phyloP scores from a whole-genome alignment of 2,888 invertebrate species.

The Pandemis cinnamomeana region DNA sequence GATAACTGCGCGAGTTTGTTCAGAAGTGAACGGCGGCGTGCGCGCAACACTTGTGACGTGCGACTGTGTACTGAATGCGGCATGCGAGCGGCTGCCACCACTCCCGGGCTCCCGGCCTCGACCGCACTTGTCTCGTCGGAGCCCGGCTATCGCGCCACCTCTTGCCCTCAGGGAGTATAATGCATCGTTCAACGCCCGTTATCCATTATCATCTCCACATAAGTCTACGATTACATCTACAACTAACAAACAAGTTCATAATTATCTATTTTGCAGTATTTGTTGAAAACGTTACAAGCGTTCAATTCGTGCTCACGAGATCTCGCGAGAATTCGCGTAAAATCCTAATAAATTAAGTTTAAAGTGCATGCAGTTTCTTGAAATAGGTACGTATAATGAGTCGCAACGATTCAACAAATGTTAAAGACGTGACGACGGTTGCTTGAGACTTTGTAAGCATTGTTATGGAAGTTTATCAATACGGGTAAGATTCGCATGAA shows the following conservation, averaged over 20 bases:
- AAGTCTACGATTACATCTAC: constrained; percentile 12
- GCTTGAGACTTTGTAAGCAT: constrained; percentile 36
- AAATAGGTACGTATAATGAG: constrained; percentile 7
- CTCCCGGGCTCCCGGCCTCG: constrained; percentile 79
- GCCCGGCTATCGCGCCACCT: constrained; percentile 74
- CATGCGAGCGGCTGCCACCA: constrained; percentile 70
- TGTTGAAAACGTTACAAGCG: background rate
- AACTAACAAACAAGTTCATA: constrained; percentile 22
- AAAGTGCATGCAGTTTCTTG: constrained; percentile 7
- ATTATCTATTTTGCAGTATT: background rate
- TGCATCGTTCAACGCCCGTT: constrained; percentile 70
- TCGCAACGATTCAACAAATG: constrained; percentile 45
- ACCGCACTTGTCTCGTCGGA: constrained; percentile 61
- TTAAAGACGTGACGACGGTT: constrained; percentile 52
- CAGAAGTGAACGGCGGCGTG: constrained; percentile 69
- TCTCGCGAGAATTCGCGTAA: background rate
- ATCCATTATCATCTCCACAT: constrained; percentile 63
- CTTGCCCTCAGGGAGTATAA: constrained; percentile 75
- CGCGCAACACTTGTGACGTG: constrained; percentile 80
- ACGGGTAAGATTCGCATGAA: constrained; percentile 48
- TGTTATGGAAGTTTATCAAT: constrained; percentile 37
- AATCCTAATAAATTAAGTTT: background rate
- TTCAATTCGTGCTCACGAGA: background rate
- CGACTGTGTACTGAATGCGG: constrained; percentile 77
- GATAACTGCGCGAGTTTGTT: constrained; percentile 59